Conservation (phyloP, 2,797 vertebrate genomes). For the Gallirallus australis region DNA sequence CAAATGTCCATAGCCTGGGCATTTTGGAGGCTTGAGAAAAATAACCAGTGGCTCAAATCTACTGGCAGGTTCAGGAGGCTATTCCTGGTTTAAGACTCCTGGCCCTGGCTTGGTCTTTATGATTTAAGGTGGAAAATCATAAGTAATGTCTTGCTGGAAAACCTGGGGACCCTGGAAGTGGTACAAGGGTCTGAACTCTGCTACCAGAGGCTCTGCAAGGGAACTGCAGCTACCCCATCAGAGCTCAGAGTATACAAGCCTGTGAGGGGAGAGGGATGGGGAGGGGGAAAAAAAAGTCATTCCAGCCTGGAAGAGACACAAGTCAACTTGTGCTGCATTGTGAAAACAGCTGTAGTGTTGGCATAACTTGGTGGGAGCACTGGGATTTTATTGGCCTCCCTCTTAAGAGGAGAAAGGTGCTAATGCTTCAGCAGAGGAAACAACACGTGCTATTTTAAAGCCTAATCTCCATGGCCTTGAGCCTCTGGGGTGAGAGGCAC, state of each 20-base stretch:
- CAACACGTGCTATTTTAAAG: neutral
- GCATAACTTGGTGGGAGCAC: neutral
- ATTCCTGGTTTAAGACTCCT: neutral
- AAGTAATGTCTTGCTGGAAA: neutral
- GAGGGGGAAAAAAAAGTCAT: neutral
- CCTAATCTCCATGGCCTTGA: neutral
- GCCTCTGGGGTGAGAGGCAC: neutral
- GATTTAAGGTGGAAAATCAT: neutral
- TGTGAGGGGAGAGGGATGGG: neutral
- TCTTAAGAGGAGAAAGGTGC: neutral
- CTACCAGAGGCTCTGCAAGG: neutral
- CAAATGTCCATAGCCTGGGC: neutral
- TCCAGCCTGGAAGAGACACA: neutral
- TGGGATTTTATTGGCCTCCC: neutral
- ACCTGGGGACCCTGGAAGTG: neutral
- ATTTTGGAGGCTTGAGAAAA: neutral
- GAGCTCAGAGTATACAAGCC: neutral
- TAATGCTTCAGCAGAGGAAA: neutral
- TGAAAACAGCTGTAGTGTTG: neutral
- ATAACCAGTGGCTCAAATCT: neutral
- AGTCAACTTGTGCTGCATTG: neutral
- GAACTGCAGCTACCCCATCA: neutral
- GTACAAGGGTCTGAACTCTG: neutral
- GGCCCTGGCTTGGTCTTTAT: neutral
- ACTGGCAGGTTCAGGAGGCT: neutral